These are phyloP conservation scores for Buceros bicornis DNA, from an alignment of 2,797 vertebrate genomes.

Conservation along the genomic window DNA sequence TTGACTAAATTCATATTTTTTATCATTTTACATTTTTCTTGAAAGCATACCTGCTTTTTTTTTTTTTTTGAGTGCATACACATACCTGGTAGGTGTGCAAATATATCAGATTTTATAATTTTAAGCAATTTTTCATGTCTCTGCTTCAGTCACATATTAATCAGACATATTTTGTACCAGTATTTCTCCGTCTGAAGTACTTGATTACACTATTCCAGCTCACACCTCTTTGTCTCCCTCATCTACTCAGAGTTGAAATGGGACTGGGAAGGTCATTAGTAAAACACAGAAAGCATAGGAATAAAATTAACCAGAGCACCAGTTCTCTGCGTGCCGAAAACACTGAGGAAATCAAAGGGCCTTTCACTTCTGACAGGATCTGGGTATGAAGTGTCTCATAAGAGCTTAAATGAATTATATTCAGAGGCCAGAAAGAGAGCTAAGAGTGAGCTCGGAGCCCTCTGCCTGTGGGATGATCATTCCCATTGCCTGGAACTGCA, in stretches of 20 bases:
- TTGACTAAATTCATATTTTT: neutral
- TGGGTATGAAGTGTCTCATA: slow-evolving; percentile 26
- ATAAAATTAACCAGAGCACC: slow-evolving; percentile 24
- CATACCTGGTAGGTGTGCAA: neutral
- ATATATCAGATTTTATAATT: neutral
- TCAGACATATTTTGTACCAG: neutral
- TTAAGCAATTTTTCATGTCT: neutral
- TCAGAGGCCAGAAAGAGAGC: neutral
- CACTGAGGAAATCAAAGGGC: slow-evolving; percentile 45
- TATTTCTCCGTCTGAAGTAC: neutral
- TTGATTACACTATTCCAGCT: neutral
- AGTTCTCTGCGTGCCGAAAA: neutral
- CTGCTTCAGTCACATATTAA: neutral
- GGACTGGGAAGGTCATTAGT: slow-evolving; percentile 19
- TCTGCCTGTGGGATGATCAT: neutral
- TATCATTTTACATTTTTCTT: neutral
- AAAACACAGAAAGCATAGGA: slow-evolving; percentile 21
- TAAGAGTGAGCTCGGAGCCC: neutral
- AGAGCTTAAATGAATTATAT: slow-evolving; percentile 25
- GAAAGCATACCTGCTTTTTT: neutral
- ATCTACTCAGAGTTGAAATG: slow-evolving; percentile 5
- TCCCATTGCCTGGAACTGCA: neutral
- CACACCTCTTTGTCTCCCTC: neutral
- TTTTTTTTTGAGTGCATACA: neutral
- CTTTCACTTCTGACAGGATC: slow-evolving; percentile 40